These are phyloP conservation scores for Oscheius sp. DNA, from an alignment of 2,888 invertebrate genomes.

Conservation along the genomic window DNA sequence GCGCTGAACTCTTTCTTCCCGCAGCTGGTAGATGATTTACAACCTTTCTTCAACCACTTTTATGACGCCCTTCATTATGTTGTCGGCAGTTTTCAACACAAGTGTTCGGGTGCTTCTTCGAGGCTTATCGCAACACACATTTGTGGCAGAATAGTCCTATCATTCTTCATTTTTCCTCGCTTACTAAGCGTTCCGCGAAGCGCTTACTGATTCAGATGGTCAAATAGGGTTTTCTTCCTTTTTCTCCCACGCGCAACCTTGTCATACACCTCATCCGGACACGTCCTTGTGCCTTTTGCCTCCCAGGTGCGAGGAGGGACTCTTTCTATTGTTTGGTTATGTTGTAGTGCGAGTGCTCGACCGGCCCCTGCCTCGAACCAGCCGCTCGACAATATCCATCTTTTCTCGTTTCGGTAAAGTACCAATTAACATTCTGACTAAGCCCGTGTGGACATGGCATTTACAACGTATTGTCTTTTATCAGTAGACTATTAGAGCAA, in stretches of 20 bases:
- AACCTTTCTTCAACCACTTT: background rate
- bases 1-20: background rate
- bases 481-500: no score
- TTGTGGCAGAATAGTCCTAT: constrained; percentile 14
- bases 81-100: background rate
- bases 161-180: background rate
- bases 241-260: background rate
- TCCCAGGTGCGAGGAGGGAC: constrained; percentile 28
- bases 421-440: background rate
- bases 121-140: background rate
- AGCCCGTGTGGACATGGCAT: no score
- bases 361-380: constrained; percentile 25
- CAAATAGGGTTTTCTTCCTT: background rate
- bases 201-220: background rate
- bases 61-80: background rate
- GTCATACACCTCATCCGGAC: constrained; percentile 8
- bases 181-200: constrained; percentile 8
- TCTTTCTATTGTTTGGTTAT: constrained; percentile 30
- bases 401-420: background rate
- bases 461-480: no score
- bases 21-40: constrained; percentile 7
- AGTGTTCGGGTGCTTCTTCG: constrained; percentile 2
- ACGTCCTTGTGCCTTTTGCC: constrained; percentile 21
- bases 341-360: constrained; percentile 30
- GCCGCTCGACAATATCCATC: constrained; percentile 16